Percentiles rank a stretch among this genome's conserved stretches.
Conservation (phyloP, 2,888 invertebrate genomes). For the Allolobophora icterica region DNA sequence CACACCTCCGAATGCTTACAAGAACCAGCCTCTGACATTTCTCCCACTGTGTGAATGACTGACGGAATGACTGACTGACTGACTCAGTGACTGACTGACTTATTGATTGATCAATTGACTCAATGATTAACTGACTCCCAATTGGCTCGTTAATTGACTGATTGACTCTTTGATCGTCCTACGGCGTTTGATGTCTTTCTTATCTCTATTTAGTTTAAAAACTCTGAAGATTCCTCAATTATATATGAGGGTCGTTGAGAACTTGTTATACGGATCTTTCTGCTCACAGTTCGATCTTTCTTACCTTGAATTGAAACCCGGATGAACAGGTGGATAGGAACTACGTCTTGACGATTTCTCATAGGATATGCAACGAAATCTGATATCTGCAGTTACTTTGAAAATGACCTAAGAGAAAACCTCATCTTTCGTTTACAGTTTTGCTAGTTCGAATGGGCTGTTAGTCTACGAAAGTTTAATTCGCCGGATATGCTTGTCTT, state of each 20-base stretch:
- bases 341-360: neutral
- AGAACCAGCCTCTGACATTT: neutral
- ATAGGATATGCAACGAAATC: neutral
- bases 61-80: neutral
- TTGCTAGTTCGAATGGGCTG: neutral
- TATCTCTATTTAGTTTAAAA: neutral
- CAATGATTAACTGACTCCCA: neutral
- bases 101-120: neutral
- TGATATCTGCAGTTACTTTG: neutral
- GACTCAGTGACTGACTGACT: neutral
- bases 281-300: neutral
- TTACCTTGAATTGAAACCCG: neutral
- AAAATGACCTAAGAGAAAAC: neutral
- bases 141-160: neutral
- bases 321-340: neutral
- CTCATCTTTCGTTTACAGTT: neutral
- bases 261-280: neutral
- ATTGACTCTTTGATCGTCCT: neutral
- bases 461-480: neutral
- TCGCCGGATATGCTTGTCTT: neutral
- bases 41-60: neutral
- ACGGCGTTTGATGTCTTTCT: neutral
- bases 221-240: neutral
- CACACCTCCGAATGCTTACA: neutral
- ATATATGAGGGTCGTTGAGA: neutral